Evolutionary conservation across 2,113 vertebrate genomes (phyloP).

Genomic region (Periophthalmodon schlosseri): DNA sequence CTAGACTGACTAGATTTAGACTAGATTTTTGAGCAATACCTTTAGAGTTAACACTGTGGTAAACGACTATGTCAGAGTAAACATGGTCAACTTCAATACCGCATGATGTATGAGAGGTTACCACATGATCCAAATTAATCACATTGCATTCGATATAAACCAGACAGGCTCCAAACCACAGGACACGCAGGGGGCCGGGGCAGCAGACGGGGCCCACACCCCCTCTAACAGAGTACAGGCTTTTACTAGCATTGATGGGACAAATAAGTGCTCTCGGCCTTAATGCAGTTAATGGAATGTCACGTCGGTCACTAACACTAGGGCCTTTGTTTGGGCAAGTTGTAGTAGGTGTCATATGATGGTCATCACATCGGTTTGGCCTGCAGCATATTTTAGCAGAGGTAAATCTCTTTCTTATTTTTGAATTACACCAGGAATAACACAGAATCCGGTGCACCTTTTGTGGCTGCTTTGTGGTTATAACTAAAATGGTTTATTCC

Average conservation of each 20-base stretch:
- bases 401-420: background rate
- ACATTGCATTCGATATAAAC: conserved; percentile 63
- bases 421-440: background rate
- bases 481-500: conserved; percentile 37
- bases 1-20: background rate
- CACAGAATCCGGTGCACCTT: background rate
- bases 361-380: conserved; percentile 37
- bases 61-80: conserved; percentile 12
- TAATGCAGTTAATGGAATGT: conserved; percentile 65
- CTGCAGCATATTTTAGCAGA: conserved; percentile 8
- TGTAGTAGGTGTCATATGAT: conserved; percentile 55
- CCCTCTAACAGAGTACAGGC: conserved; percentile 42
- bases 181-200: conserved; percentile 32
- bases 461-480: background rate
- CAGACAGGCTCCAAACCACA: conserved; percentile 52
- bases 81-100: conserved; percentile 68
- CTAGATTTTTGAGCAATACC: no score
- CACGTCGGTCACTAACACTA: conserved; percentile 56
- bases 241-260: conserved; percentile 64
- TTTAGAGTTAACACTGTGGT: background rate
- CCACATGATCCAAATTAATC: conserved; percentile 79
- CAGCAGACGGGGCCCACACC: conserved; percentile 30
- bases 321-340: conserved; percentile 47
- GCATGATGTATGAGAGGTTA: conserved; percentile 70
- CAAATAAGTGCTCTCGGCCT: conserved; percentile 56